Conservation (phyloP, 2,888 invertebrate genomes). For the Himalopsyche kuldschensis region DNA sequence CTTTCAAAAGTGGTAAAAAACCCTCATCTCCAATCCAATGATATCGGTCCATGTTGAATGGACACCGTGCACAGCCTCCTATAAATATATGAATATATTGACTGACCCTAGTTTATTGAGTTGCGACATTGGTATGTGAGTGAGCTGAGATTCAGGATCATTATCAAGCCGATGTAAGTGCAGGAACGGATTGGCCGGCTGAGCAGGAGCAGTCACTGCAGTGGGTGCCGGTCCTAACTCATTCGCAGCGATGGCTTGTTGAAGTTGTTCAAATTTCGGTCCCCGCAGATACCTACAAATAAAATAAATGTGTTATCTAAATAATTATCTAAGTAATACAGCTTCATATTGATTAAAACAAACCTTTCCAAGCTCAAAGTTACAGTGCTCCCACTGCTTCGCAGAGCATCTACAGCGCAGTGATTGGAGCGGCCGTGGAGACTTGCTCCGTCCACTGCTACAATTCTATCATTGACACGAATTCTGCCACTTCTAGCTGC, state of each 20-base stretch:
- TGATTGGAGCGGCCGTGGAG: conserved; percentile 96
- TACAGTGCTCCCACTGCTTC: conserved; percentile 91
- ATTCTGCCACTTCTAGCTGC: conserved; percentile 92
- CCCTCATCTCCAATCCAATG: too few species aligned
- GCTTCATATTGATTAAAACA: not conserved
- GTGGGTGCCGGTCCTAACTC: conserved; percentile 66
- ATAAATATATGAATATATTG: not conserved
- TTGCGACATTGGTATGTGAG: conserved; percentile 51
- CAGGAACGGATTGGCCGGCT: conserved; percentile 62
- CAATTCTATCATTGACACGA: conserved; percentile 95
- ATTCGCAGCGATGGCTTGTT: conserved; percentile 83
- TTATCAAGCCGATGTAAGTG: conserved; percentile 58
- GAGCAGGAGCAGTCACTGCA: conserved; percentile 57
- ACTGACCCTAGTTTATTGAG: conserved; percentile 40
- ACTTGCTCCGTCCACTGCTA: conserved; percentile 94
- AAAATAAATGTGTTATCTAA: not conserved
- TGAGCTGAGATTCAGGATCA: conserved; percentile 41
- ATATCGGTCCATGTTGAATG: too few species aligned
- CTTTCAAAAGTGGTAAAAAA: too few species aligned
- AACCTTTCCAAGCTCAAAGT: conserved; percentile 81
- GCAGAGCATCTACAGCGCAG: conserved; percentile 93
- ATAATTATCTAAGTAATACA: not conserved
- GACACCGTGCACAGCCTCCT: not conserved
- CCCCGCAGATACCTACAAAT: conserved; percentile 73
- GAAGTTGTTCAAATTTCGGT: conserved; percentile 85